Percentiles rank a stretch among this genome's conserved stretches.
These are phyloP conservation scores for Smutsia temminckii DNA, from an alignment of 2,797 vertebrate genomes.

Conservation along the genomic window DNA sequence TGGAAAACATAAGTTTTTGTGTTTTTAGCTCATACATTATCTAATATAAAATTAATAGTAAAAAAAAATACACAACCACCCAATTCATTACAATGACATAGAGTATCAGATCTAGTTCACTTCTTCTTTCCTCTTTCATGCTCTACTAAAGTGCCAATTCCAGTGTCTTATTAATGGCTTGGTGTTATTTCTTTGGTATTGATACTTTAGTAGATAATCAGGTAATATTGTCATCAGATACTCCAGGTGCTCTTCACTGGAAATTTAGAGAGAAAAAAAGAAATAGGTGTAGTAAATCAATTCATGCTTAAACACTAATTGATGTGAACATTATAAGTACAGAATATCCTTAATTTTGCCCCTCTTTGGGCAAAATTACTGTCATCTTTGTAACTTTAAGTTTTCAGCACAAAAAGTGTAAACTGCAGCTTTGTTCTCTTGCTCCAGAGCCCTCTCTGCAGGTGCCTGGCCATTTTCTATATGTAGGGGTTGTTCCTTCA, in stretches of 20 bases:
- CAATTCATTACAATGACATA: constrained; percentile 12
- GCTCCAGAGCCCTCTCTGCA: not conserved
- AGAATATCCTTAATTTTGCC: constrained; percentile 35
- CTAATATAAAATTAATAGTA: not conserved
- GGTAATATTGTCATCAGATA: constrained; percentile 80
- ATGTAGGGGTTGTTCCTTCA: not conserved
- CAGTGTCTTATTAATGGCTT: constrained; percentile 53
- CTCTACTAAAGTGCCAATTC: constrained; percentile 54
- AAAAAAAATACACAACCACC: not conserved
- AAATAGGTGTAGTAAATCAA: constrained; percentile 39
- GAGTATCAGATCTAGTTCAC: constrained; percentile 59
- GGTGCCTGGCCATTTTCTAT: not conserved
- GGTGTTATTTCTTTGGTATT: constrained; percentile 62
- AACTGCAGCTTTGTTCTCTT: not conserved
- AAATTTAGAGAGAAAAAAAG: not conserved
- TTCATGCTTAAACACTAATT: constrained; percentile 16
- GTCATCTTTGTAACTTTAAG: not conserved
- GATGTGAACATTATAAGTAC: constrained; percentile 12
- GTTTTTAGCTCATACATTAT: constrained; percentile 52
- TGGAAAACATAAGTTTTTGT: constrained; percentile 27
- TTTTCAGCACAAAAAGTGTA: constrained; percentile 39
- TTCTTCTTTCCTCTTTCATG: constrained; percentile 56
- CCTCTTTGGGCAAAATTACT: not conserved
- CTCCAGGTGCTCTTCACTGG: constrained; percentile 75
- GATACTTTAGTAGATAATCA: constrained; percentile 61